Conservation (phyloP, 2,113 vertebrate genomes). For the Triplophysa tibetana region DNA sequence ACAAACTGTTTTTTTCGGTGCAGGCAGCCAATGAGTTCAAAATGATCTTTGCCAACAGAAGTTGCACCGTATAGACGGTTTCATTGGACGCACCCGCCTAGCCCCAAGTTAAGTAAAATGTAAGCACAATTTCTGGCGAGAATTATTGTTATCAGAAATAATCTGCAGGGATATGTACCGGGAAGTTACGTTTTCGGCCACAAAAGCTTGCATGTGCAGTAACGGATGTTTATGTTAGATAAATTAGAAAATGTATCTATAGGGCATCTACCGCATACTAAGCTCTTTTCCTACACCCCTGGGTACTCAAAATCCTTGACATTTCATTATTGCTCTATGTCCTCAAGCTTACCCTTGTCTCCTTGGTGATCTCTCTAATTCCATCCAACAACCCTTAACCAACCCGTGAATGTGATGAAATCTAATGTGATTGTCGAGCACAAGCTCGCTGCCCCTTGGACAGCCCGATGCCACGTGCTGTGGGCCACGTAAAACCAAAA, state of each 20-base stretch:
- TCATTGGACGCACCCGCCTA: too few relatives aligned
- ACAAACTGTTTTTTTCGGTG: background rate
- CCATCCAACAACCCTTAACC: conserved; percentile 33
- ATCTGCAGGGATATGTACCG: too few relatives aligned
- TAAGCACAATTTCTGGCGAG: too few relatives aligned
- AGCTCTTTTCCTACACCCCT: background rate
- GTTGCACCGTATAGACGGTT: background rate
- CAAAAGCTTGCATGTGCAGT: too few relatives aligned
- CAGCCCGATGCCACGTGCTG: conserved; percentile 16
- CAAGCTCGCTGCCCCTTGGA: conserved; percentile 19
- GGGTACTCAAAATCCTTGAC: conserved; percentile 9
- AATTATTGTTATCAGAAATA: too few relatives aligned
- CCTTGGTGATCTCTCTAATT: conserved; percentile 27
- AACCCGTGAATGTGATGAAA: conserved; percentile 37
- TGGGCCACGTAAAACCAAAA: conserved; percentile 28
- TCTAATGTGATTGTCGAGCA: conserved; percentile 46
- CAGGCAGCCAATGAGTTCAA: background rate
- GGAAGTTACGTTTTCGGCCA: too few relatives aligned
- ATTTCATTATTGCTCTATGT: conserved; percentile 18
- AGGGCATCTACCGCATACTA: background rate
- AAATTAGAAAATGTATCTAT: background rate
- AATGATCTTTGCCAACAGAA: background rate
- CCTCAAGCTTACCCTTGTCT: background rate
- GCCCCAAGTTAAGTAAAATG: too few relatives aligned
- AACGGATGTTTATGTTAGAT: too few relatives aligned